Base-by-base conservation (phyloP, 2,888 invertebrate genomes). In the Lysandra bellargus region DNA sequence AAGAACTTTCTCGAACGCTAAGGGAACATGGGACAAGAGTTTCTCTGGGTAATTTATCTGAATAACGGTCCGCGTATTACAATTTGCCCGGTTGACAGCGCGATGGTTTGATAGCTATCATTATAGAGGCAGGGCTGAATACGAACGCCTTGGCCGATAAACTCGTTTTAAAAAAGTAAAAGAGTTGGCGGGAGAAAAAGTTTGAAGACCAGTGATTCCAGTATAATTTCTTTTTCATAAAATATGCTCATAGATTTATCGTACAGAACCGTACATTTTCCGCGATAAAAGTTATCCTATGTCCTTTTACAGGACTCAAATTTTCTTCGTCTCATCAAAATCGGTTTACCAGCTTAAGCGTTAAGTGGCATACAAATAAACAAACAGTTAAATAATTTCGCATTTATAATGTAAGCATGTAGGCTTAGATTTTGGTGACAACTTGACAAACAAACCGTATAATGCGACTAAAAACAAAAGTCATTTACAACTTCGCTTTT, bases 81-180 rank as follows among this genome's bases (percentile, higher is more conserved):
- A 90, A 90, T 90, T 90, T 91, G 87, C 89, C 85, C 83, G 85
- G 86, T 87, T 88, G 90, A 89, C 88, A 84, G 83, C 82, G 79
- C 81, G 86, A 86, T 83, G 83, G 85, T 84, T 84, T 88, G 89
- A 91, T 91, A 90, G 90, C 90, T 89, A 89, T 91, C 91, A 92
- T 93, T 91, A 91, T 82, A 84, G 87, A 73, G 44, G 77, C 64
- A 82, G 80, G 81, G 80, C 75, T 81, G 80, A 60, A 72, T 78
- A 17, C 57, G 44, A n/a, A 73, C n/a, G 60, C 74, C 57, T 60
- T 74, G 40, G 74, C 60, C 78, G 78, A 64, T 69, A 78, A 69
- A 69, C 33, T 37, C 14, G 69, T 69, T 69, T 57, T 69, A 69
- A 69, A 69, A 64, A 69, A 14, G 33, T 14, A 69, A 69, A 69